phyloP scores from a whole-genome alignment of 2,113 vertebrate species.

The Ammodytes marinus region DNA sequence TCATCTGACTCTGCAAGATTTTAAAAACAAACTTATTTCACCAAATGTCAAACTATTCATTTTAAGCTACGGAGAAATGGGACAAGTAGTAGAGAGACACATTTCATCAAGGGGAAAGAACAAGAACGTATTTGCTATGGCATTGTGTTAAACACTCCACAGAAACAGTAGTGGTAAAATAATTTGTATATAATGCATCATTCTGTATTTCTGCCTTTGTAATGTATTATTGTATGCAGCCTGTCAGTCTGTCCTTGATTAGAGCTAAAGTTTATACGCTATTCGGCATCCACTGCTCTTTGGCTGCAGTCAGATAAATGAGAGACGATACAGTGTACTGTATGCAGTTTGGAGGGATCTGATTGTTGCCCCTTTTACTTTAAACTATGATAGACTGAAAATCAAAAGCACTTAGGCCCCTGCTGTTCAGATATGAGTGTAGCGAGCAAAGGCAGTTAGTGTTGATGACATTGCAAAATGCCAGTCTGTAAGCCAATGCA shows the following conservation, averaged over 20 bases:
- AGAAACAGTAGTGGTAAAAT: slow-evolving; percentile 40
- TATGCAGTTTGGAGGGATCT: slow-evolving; percentile 51
- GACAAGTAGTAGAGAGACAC: background rate
- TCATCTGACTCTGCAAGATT: background rate
- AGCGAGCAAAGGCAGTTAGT: background rate
- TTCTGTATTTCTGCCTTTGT: slow-evolving; percentile 42
- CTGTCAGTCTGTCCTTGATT: slow-evolving; percentile 39
- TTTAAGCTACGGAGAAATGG: background rate
- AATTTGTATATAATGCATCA: slow-evolving; percentile 46
- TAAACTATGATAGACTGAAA: slow-evolving; percentile 54
- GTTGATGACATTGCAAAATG: slow-evolving; percentile 42
- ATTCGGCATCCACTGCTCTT: slow-evolving; percentile 18
- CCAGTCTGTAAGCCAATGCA: background rate
- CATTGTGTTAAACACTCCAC: slow-evolving; percentile 12
- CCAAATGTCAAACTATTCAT: background rate
- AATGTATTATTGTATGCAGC: slow-evolving; percentile 43
- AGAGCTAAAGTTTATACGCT: slow-evolving; percentile 23
- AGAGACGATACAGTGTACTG: slow-evolving; percentile 48
- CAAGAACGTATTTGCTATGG: background rate
- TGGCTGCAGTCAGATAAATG: slow-evolving; percentile 30
- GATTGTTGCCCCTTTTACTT: slow-evolving; percentile 39
- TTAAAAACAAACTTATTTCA: background rate
- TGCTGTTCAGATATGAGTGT: slow-evolving; percentile 15
- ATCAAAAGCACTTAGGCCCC: slow-evolving; percentile 22
- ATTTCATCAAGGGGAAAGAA: background rate